Evolutionary conservation across 2,888 invertebrate species (phyloP), one percentile per base, ranked within the genome.

Genomic region (Parnassius orleans): DNA sequence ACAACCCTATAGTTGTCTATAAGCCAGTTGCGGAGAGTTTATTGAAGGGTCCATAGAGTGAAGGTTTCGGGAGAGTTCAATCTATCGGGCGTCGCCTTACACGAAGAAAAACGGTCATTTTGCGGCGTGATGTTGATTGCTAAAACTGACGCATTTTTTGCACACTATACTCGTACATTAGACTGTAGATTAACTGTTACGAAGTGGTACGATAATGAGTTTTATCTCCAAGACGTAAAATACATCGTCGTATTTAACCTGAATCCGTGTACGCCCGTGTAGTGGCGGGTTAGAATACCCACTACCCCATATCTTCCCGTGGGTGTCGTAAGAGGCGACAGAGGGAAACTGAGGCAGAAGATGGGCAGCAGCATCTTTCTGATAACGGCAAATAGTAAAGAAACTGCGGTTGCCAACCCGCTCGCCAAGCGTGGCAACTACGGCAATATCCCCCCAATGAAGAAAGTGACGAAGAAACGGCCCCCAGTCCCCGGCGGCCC

Each of bases 1-100:
- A 41, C 54, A 54, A 60, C 54, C 60, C 60, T 54, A 52, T 11
- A 11, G 14, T 2, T 19, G 48, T 54, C 42, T 43, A 42, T 43
- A 42, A 50, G 50, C 19, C 10, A 54, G 42, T 15, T 19, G 33
- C 54, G 41, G 42, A n/a, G 54, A 47, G 48, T 53, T 48, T 57
- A 48, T 48, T 53, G 53, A 24, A 60, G 54, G 48, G 60, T 60
- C 48, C 42, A 41, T 2, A 14, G 9, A 7, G 15, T 14, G 48
- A 48, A 42, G 19, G 47, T 43, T 60, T 50, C 19, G 10, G 44
- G 42, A 60, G 43, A 54, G 54, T 42, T 42, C 60, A 43, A 51
- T 50, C 47, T 53, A 48, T 48, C 47, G 24, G 53, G 41, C 41
- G 58, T 24, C 12, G 9, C 19, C 43, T 14, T 53, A 33, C 11